Evolutionary conservation across 2,113 vertebrate genomes (phyloP).

Genomic region (Nymphicus hollandicus): DNA sequence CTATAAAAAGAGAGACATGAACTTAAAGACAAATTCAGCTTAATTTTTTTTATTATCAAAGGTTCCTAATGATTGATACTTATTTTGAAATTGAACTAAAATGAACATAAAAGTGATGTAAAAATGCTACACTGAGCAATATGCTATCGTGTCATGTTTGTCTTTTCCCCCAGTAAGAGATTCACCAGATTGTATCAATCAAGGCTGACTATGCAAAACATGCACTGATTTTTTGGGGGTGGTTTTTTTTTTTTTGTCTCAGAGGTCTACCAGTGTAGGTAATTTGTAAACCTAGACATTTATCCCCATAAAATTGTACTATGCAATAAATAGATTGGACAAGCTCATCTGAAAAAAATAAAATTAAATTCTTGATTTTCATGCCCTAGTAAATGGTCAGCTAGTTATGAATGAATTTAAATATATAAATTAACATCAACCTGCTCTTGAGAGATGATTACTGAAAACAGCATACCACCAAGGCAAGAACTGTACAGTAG

Average conservation of each 20-base stretch:
- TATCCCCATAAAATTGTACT: conserved; percentile 52
- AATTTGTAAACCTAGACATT: conserved; percentile 59
- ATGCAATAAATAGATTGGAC: conserved; percentile 35
- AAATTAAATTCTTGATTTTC: conserved; percentile 49
- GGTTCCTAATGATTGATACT: not conserved
- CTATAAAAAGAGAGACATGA: not conserved
- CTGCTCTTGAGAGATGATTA: not conserved
- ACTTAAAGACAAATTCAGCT: not conserved
- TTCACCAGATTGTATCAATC: not conserved
- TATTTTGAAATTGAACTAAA: not conserved
- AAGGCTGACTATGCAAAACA: conserved; percentile 25
- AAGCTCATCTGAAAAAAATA: conserved; percentile 61
- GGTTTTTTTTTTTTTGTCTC: not conserved
- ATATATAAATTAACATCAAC: conserved; percentile 36
- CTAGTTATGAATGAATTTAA: conserved; percentile 62
- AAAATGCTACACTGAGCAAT: not conserved
- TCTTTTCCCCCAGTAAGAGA: not conserved
- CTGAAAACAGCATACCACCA: not conserved
- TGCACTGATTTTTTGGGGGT: not conserved
- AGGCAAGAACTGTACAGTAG: not conserved
- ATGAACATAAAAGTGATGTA: not conserved
- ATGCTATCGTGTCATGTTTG: accelerated
- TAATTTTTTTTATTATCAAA: not conserved
- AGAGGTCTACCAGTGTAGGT: conserved; percentile 29
- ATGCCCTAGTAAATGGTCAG: conserved; percentile 44